phyloP scores from a whole-genome alignment of 1,140 invertebrate genomes.

The Paraescarpia echinospica region DNA sequence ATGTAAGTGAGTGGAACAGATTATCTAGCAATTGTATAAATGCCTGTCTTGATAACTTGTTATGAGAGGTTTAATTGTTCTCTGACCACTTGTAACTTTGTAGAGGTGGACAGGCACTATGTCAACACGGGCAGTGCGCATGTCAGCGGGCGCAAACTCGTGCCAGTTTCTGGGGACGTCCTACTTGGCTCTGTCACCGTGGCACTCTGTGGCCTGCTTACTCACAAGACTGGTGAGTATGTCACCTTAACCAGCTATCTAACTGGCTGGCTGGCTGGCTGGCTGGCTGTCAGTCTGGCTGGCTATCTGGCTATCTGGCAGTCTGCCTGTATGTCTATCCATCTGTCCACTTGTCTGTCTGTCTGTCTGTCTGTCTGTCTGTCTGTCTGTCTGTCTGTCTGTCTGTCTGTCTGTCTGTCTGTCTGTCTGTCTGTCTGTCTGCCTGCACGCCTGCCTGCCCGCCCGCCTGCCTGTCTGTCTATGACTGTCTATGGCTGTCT shows the following conservation, averaged over 20 bases:
- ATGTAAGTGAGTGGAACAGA: too few species aligned
- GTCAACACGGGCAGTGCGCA: conserved; percentile 29
- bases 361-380: not conserved
- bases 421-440: not conserved
- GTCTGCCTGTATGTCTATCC: not conserved
- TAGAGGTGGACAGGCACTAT: conserved; percentile 21
- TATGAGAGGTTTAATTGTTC: not conserved
- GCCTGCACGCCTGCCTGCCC: too few species aligned
- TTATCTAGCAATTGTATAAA: too few species aligned
- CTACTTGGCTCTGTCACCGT: conserved; percentile 48
- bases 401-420: not conserved
- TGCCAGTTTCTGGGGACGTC: conserved; percentile 47
- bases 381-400: not conserved
- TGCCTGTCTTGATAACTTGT: too few species aligned
- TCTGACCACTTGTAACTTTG: not conserved
- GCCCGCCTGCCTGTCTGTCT: not conserved
- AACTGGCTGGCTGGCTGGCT: too few species aligned
- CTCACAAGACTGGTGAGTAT: conserved; percentile 48
- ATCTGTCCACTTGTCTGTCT: not conserved
- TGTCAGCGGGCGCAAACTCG: conserved; percentile 35
- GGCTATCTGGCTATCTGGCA: conserved; percentile 32
- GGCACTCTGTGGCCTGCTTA: conserved; percentile 42
- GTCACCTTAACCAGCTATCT: too few species aligned
- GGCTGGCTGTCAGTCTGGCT: too few species aligned
- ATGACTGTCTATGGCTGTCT: too few species aligned